A percentile compares a stretch with the other conserved stretches of the same genome.
Evolutionary conservation across 2,797 vertebrate species (phyloP).

Genomic region (Oceanodroma leucorhoa): DNA sequence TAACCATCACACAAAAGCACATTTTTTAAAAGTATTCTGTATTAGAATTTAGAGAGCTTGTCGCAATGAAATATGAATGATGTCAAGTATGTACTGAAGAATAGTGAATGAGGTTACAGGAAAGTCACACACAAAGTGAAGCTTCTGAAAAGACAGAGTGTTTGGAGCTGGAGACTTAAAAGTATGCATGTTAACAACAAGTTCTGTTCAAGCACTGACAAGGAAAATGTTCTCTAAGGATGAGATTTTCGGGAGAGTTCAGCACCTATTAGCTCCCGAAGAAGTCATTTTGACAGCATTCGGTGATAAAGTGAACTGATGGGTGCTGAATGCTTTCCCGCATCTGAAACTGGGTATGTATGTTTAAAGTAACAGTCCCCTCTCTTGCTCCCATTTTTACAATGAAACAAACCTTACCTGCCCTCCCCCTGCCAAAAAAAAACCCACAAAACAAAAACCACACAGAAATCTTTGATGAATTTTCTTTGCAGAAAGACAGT

Average conservation of each 20-base stretch:
- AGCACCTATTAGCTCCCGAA: neutral
- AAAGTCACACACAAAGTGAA: conserved; percentile 3
- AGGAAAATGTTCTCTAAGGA: neutral
- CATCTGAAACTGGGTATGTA: neutral
- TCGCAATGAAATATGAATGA: conserved; percentile 32
- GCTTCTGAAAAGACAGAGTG: neutral
- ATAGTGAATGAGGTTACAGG: conserved; percentile 15
- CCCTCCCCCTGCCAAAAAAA: rapidly evolving
- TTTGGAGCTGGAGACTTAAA: neutral
- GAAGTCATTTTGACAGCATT: neutral
- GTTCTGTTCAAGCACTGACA: neutral
- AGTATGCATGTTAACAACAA: neutral
- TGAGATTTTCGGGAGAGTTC: neutral
- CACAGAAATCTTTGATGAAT: neutral
- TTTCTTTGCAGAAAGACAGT: neutral
- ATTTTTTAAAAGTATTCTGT: neutral
- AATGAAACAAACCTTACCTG: neutral
- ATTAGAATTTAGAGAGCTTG: conserved; percentile 28
- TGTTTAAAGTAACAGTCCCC: neutral
- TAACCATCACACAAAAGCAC: neutral
- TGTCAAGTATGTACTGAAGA: conserved; percentile 6
- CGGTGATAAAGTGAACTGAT: neutral
- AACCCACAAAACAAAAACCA: neutral
- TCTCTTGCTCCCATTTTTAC: neutral
- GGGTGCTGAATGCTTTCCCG: neutral